A percentile compares a stretch with the other conserved stretches of the same genome.
These are phyloP conservation scores for Megastigmus dorsalis DNA, from an alignment of 2,888 invertebrate species.

Conservation along the genomic window DNA sequence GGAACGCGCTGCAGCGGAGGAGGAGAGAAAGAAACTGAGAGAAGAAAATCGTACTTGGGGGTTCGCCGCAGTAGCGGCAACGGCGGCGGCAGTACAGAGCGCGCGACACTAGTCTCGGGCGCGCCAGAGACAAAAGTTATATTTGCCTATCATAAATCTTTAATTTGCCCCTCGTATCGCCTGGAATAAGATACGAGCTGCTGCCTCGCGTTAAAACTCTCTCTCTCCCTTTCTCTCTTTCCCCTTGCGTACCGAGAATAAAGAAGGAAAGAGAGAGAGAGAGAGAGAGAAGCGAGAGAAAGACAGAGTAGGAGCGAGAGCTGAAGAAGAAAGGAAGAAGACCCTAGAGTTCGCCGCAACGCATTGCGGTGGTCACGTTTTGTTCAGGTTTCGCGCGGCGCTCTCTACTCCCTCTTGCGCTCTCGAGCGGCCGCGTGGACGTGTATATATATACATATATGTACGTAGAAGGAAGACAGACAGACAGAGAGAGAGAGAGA, in stretches of 20 bases:
- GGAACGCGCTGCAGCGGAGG: background rate
- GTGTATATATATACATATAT: too few species aligned
- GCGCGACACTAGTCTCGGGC: conserved; percentile 24
- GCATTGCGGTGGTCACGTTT: conserved; percentile 59
- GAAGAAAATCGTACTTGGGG: background rate
- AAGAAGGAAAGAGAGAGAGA: conserved; percentile 14
- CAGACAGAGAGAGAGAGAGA: background rate
- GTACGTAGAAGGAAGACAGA: too few species aligned
- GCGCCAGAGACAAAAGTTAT: conserved; percentile 54
- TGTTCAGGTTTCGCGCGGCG: conserved; percentile 56
- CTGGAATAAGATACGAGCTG: conserved; percentile 56
- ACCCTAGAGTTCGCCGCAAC: conserved; percentile 50
- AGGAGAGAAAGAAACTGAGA: background rate
- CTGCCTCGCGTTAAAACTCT: conserved; percentile 41
- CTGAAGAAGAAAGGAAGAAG: too few species aligned
- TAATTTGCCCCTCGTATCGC: conserved; percentile 59
- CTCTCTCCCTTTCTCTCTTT: conserved; percentile 5
- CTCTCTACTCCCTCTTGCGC: conserved; percentile 10
- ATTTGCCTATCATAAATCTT: conserved; percentile 61
- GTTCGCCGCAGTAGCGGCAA: conserved; percentile 21
- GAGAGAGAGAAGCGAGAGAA: conserved; percentile 31
- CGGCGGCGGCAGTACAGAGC: background rate
- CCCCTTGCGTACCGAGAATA: background rate
- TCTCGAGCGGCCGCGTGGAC: too few species aligned
- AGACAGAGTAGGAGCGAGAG: too few species aligned